Conservation (phyloP, 2,888 invertebrate species). For the Agrochola litura region DNA sequence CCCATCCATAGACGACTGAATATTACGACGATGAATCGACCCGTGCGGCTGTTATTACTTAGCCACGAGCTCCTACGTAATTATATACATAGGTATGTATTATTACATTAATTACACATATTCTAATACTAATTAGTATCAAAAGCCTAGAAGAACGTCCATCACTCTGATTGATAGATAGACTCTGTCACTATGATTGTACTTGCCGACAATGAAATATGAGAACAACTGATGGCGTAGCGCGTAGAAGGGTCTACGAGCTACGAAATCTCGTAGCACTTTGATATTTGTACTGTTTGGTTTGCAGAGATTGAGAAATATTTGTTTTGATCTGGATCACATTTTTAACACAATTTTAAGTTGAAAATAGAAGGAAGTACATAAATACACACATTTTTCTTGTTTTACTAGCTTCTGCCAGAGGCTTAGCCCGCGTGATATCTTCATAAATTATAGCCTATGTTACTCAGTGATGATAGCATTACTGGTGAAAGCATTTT, state of each 20-base stretch:
- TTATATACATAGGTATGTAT: no score
- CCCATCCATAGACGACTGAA: no score
- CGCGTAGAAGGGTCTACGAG: slow-evolving; percentile 62
- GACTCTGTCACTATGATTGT: slow-evolving; percentile 68
- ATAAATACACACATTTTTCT: no score
- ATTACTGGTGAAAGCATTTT: no score
- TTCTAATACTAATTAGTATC: slow-evolving; percentile 37
- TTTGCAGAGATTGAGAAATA: not conserved
- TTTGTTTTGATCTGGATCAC: not conserved
- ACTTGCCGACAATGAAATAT: slow-evolving; percentile 68
- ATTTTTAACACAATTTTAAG: not conserved
- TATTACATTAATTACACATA: not conserved
- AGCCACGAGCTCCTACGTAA: not conserved
- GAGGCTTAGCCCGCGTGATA: no score
- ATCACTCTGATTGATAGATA: slow-evolving; percentile 69
- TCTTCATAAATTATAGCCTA: no score
- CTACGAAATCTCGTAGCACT: slow-evolving; percentile 64
- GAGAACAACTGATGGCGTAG: slow-evolving; percentile 65
- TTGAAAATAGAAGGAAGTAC: no score
- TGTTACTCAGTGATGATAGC: no score
- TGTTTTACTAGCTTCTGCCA: no score
- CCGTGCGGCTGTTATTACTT: no score
- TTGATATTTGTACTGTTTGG: not conserved
- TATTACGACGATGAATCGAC: no score
- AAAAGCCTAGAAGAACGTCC: slow-evolving; percentile 58